Conservation (phyloP, 1,140 invertebrate species). For the Nomia melanderi region DNA sequence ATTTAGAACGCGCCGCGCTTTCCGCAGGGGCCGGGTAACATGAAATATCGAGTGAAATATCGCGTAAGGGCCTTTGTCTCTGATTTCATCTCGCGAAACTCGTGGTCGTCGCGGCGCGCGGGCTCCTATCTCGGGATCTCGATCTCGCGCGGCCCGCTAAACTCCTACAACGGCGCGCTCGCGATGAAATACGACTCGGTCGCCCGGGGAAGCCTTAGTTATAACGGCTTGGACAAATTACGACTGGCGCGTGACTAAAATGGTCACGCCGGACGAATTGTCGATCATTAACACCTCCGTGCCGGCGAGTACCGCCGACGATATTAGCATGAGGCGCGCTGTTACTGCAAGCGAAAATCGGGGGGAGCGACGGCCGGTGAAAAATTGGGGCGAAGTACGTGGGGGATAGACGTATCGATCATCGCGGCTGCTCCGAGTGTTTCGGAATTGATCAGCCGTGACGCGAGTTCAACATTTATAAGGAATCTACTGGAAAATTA, state of each 20-base stretch:
- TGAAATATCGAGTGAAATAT: slow-evolving; percentile 9
- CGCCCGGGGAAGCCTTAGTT: slow-evolving; percentile 39
- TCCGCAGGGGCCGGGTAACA: background rate
- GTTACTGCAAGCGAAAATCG: slow-evolving; percentile 22
- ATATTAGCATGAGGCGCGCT: slow-evolving; percentile 70
- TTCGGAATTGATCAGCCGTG: background rate
- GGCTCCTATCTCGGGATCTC: slow-evolving; percentile 26
- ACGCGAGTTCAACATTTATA: too few species aligned
- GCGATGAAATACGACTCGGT: slow-evolving; percentile 46
- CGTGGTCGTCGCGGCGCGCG: background rate
- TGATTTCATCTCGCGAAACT: background rate
- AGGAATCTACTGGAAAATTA: too few species aligned
- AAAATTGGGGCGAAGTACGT: slow-evolving; percentile 17
- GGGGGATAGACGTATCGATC: slow-evolving; percentile 22
- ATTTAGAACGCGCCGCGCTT: background rate
- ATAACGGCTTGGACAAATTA: slow-evolving; percentile 68
- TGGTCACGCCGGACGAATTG: slow-evolving; percentile 75
- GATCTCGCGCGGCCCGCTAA: slow-evolving; percentile 29
- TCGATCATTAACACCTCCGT: slow-evolving; percentile 77
- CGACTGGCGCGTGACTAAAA: slow-evolving; percentile 70
- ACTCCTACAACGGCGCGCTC: slow-evolving; percentile 37
- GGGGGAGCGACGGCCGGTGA: background rate
- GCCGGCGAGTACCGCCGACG: slow-evolving; percentile 59
- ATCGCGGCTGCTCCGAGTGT: background rate
- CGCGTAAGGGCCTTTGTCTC: background rate